phyloP scores from a whole-genome alignment of 2,113 vertebrate species.

The Gadus macrocephalus region DNA sequence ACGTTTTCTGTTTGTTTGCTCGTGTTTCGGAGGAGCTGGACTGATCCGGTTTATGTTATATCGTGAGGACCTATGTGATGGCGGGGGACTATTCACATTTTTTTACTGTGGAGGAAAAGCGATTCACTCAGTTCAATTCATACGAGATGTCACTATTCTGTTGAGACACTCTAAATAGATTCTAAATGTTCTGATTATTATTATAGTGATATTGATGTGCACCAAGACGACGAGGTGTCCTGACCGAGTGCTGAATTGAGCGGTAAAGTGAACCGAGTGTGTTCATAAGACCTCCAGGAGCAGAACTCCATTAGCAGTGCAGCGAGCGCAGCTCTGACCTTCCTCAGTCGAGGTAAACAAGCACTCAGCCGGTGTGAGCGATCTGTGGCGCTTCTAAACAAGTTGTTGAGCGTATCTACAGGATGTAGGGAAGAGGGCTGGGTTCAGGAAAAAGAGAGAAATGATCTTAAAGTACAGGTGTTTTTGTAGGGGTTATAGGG shows the following conservation, averaged over 20 bases:
- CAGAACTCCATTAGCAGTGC: not conserved
- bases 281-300: slow-evolving; percentile 1
- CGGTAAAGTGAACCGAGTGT: slow-evolving; percentile 8
- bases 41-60: slow-evolving; percentile 13
- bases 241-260: not conserved
- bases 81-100: not conserved
- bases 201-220: too few species aligned
- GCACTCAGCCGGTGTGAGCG: too few species aligned
- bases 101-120: not conserved
- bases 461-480: not conserved
- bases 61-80: not conserved
- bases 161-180: too few species aligned
- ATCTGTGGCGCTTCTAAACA: too few species aligned
- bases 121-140: slow-evolving; percentile 4
- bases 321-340: too few species aligned
- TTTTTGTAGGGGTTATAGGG: not conserved
- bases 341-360: too few species aligned
- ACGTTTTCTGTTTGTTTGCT: not conserved
- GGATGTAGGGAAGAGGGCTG: too few species aligned
- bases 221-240: too few species aligned
- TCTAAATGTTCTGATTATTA: too few species aligned
- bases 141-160: too few species aligned
- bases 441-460: too few species aligned
- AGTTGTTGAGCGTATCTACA: too few species aligned
- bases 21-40: slow-evolving; percentile 22